Evolutionary conservation across 2,113 vertebrate genomes (phyloP), one percentile per base, ranked within the genome.

Genomic region (Chrysemys picta): DNA sequence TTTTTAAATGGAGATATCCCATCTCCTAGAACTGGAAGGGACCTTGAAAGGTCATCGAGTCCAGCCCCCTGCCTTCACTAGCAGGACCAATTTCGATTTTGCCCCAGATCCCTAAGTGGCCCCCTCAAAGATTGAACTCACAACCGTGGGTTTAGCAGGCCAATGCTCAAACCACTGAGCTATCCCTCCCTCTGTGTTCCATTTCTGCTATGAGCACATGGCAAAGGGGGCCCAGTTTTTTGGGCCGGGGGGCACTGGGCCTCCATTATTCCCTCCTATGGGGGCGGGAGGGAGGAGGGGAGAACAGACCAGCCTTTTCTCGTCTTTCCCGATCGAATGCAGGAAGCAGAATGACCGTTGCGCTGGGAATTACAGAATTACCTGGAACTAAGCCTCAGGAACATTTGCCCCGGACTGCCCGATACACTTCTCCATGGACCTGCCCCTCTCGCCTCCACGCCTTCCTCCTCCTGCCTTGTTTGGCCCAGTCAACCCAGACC

Each of bases 211-310:
- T 19, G 5, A 90, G 42, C 27, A 53, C 8, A 3, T 45, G 38
- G 16, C 88, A 88, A 69, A 75, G 24, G 13, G 35, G 2, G 7
- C 4, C 12, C 2, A 12, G 49, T 3, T 50, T 50, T 35, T 75
- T 49, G 1, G 1, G n/a, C 72, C n/a, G 1, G 0, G 0, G 59
- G n/a, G 8, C 16, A 8, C 4, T 10, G 84, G 65, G 47, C 54
- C 53, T 42, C 57, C 69, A 29, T 1, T 76, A 50, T 45, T 17
- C 82, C 16, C 10, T 14, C 42, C 17, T 0, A 1, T 80, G 85
- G 83, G 47, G 9, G 57, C 12, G 84, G 5, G 19, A 2, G 1
- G 45, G 7, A 27, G 78, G 16, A 24, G 16, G 14, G 76, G 14
- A 4, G 45, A 29, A 10, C 78, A 49, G 47, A 27, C 14, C 9